phyloP scores from a whole-genome alignment of 2,113 vertebrate species.

The Tursiops truncatus region DNA sequence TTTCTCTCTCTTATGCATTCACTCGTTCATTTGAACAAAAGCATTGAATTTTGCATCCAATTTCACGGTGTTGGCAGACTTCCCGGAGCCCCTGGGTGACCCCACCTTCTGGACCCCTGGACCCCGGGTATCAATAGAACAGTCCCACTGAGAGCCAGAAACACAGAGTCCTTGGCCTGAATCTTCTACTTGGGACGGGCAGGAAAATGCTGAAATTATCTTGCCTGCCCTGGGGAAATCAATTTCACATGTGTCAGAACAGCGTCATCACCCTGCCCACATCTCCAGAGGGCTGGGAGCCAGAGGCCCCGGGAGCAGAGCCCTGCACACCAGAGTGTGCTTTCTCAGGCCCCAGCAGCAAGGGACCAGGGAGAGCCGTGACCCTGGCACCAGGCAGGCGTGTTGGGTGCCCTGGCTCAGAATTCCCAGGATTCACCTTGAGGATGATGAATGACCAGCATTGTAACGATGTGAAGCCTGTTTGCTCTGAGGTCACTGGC shows the following conservation, averaged over 20 bases:
- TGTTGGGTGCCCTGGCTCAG: not conserved
- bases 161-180: not conserved
- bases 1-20: not conserved
- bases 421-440: not conserved
- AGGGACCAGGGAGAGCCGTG: not conserved
- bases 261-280: rapidly evolving
- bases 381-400: rapidly evolving
- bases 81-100: not conserved
- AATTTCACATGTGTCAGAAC: not conserved
- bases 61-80: not conserved
- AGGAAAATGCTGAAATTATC: not conserved
- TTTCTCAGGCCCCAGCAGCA: not conserved
- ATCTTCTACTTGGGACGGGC: not conserved
- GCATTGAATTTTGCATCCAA: not conserved
- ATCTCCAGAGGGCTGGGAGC: not conserved
- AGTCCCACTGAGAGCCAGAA: not conserved
- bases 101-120: too few species aligned
- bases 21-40: not conserved
- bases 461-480: not conserved
- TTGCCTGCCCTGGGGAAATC: not conserved
- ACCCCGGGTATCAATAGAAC: not conserved
- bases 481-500: not conserved
- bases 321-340: too few species aligned
- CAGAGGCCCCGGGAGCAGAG: not conserved
- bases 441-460: not conserved